Evolutionary conservation across 2,888 invertebrate genomes (phyloP).

Genomic region (Oithona nana): DNA sequence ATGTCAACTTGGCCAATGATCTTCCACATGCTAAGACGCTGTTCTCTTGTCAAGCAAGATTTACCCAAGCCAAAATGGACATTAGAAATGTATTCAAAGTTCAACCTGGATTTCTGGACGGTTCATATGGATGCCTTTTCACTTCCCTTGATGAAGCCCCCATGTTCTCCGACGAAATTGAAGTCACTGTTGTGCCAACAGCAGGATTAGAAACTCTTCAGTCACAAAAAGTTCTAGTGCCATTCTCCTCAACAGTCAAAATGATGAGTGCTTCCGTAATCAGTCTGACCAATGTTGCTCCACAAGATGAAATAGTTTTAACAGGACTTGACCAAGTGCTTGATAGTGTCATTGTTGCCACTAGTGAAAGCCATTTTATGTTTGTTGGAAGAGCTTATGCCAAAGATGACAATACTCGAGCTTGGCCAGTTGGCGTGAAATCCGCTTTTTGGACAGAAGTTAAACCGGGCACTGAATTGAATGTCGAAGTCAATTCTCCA

Average conservation of each 20-base stretch:
- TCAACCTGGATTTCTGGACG: neutral
- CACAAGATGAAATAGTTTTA: slow-evolving; percentile 26
- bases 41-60: neutral
- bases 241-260: neutral
- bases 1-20: neutral
- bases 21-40: neutral
- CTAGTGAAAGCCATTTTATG: neutral
- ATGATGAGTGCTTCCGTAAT: slow-evolving; percentile 20
- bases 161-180: neutral
- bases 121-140: neutral
- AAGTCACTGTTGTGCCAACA: neutral
- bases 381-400: neutral
- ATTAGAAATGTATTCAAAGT: neutral
- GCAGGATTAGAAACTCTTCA: no score
- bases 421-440: neutral
- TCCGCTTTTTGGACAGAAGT: neutral
- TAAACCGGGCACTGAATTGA: neutral
- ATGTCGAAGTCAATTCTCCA: neutral
- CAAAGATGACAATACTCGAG: neutral
- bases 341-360: slow-evolving; percentile 22
- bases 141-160: neutral
- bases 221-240: neutral
- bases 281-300: slow-evolving; percentile 22
- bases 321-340: slow-evolving; percentile 39
- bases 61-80: neutral